Percentiles rank a stretch among this genome's conserved stretches.
These are phyloP conservation scores for Nudaria mundana DNA, from an alignment of 2,888 invertebrate genomes.

Conservation along the genomic window DNA sequence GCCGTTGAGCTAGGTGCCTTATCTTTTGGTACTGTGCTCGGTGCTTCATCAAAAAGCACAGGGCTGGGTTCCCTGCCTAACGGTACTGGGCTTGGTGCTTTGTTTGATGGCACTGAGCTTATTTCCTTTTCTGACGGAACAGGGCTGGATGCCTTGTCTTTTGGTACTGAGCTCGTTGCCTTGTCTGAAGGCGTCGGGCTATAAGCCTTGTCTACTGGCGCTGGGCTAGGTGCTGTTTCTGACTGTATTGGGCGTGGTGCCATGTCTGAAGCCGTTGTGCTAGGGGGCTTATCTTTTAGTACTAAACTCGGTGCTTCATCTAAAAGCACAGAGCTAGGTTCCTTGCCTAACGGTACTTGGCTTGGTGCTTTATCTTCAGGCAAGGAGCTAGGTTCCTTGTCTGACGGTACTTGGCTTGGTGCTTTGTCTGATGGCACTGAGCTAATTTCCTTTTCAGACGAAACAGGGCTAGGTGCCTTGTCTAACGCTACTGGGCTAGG, in stretches of 20 bases:
- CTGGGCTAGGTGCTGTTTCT: not conserved
- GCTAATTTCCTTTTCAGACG: constrained; percentile 3
- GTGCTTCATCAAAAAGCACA: not conserved
- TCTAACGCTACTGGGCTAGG: not conserved
- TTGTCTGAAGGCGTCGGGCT: not conserved
- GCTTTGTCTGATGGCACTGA: not conserved
- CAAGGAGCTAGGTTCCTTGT: constrained; percentile 5
- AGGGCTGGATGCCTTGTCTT: constrained; percentile 5
- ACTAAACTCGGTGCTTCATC: constrained; percentile 8
- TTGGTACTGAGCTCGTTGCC: not conserved
- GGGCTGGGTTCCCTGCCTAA: not conserved
- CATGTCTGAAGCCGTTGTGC: constrained; percentile 10
- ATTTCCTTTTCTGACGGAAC: constrained; percentile 1
- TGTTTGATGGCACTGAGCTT: constrained; percentile 1
- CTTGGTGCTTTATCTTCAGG: constrained; percentile 8
- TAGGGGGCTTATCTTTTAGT: not conserved
- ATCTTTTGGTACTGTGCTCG: not conserved
- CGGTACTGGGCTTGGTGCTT: constrained; percentile 2
- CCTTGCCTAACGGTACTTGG: constrained; percentile 1
- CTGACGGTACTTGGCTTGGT: not conserved
- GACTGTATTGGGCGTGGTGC: constrained; percentile 5
- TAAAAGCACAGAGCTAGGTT: constrained; percentile 1
- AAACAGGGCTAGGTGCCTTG: not conserved
- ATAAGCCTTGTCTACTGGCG: not conserved
- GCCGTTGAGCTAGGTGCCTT: not conserved